Percentiles rank a stretch among this genome's conserved stretches.
These are phyloP conservation scores for Psittacula echo DNA, from an alignment of 2,797 vertebrate species.

Conservation along the genomic window DNA sequence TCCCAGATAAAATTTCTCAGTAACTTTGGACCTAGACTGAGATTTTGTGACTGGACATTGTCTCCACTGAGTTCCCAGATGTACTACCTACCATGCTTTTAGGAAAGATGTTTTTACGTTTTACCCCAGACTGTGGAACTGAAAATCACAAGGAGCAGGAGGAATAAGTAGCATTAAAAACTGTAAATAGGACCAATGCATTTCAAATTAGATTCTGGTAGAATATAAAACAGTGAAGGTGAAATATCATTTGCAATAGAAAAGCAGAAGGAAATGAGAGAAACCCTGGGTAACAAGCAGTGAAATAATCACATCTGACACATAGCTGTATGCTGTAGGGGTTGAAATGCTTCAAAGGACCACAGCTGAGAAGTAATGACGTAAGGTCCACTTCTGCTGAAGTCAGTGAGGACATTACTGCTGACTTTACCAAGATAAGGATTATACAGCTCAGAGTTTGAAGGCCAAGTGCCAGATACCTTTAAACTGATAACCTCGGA, in stretches of 20 bases:
- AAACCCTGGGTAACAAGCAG: neutral
- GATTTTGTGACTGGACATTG: neutral
- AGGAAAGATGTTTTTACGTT: neutral
- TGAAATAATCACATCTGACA: conserved; percentile 15
- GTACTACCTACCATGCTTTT: neutral
- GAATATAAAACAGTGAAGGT: neutral
- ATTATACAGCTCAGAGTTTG: neutral
- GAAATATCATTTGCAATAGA: conserved; percentile 3
- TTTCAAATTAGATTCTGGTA: conserved; percentile 14
- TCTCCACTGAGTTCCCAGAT: neutral
- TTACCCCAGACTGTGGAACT: neutral
- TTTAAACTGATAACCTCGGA: neutral
- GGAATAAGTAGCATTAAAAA: neutral
- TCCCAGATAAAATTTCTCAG: neutral
- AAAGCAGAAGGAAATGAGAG: conserved; percentile 17
- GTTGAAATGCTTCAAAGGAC: neutral
- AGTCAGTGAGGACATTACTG: neutral
- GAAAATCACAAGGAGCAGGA: neutral
- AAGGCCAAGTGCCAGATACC: neutral
- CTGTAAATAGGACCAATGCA: neutral
- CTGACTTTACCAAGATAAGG: neutral
- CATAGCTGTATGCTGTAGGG: neutral
- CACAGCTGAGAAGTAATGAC: neutral
- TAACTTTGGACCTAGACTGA: neutral
- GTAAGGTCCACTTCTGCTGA: neutral